A percentile compares a stretch with the other conserved stretches of the same genome.
phyloP scores from a whole-genome alignment of 2,888 invertebrate species.

The Oligia latruncula region DNA sequence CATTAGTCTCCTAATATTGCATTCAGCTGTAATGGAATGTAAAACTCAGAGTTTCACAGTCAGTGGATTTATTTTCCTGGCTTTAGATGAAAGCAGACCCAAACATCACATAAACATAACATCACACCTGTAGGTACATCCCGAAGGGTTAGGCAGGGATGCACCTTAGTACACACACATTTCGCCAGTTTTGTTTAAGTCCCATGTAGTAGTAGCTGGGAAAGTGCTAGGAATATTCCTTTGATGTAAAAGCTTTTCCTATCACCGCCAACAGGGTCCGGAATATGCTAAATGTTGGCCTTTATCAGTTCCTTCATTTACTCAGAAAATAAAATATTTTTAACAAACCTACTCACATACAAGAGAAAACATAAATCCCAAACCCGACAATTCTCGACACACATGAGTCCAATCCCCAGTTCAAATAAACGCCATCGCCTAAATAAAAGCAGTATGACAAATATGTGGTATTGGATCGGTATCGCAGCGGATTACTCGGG shows the following conservation, averaged over 20 bases:
- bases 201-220: background rate
- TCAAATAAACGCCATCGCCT: conserved; percentile 31
- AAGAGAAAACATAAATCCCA: background rate
- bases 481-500: conserved; percentile 35
- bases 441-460: conserved; percentile 48
- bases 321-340: background rate
- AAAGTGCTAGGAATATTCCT: background rate
- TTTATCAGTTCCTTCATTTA: background rate
- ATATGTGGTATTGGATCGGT: conserved; percentile 30
- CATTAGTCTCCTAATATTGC: background rate
- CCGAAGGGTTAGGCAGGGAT: background rate
- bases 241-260: background rate
- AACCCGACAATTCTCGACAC: conserved; percentile 1
- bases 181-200: background rate
- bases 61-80: background rate
- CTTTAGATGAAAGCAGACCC: too few species aligned
- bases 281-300: background rate
- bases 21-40: background rate
- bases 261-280: too few species aligned
- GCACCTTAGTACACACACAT: background rate
- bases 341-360: background rate
- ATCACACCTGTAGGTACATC: background rate
- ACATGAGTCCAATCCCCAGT: conserved; percentile 5
- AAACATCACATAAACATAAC: background rate
- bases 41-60: background rate